Percentiles rank a stretch among this genome's conserved stretches.
These are phyloP conservation scores for Capromys pilorides DNA, from an alignment of 2,797 vertebrate genomes.

Conservation along the genomic window DNA sequence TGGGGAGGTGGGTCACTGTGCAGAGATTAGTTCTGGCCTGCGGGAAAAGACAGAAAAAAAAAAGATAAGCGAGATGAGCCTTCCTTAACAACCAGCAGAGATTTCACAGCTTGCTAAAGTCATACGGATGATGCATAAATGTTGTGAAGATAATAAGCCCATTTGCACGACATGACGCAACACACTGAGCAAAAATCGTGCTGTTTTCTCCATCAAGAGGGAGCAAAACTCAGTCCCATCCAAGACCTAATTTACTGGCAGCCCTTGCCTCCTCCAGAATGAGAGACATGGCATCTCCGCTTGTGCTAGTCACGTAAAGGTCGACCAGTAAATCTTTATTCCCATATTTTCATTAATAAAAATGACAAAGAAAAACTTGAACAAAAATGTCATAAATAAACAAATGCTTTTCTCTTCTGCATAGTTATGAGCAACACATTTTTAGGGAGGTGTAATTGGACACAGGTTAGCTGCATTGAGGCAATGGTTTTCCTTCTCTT, in stretches of 20 bases:
- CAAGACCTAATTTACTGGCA: not conserved
- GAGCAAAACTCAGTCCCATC: conserved; percentile 54
- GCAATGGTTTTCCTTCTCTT: not conserved
- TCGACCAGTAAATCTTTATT: not conserved
- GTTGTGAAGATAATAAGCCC: conserved; percentile 65
- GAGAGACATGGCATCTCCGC: conserved; percentile 57
- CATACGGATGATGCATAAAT: conserved; percentile 64
- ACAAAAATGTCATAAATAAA: no score
- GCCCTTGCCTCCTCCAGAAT: conserved; percentile 60
- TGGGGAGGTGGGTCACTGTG: not conserved
- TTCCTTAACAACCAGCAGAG: conserved; percentile 55
- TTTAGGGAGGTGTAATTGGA: not conserved
- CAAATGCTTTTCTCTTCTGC: fast-evolving
- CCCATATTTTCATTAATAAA: not conserved
- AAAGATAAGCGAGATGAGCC: not conserved
- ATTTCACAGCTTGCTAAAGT: conserved; percentile 66
- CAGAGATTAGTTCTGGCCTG: not conserved
- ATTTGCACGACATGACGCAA: conserved; percentile 65
- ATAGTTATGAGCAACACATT: no score
- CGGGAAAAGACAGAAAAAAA: not conserved
- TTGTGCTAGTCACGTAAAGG: not conserved
- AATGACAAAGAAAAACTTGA: not conserved
- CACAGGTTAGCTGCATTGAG: fast-evolving
- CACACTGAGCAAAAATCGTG: not conserved
- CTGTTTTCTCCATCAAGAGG: conserved; percentile 49